A percentile compares a stretch with the other conserved stretches of the same genome.
Evolutionary conservation across 1,140 invertebrate species (phyloP).

Genomic region (Stegodyphus dumicola): DNA sequence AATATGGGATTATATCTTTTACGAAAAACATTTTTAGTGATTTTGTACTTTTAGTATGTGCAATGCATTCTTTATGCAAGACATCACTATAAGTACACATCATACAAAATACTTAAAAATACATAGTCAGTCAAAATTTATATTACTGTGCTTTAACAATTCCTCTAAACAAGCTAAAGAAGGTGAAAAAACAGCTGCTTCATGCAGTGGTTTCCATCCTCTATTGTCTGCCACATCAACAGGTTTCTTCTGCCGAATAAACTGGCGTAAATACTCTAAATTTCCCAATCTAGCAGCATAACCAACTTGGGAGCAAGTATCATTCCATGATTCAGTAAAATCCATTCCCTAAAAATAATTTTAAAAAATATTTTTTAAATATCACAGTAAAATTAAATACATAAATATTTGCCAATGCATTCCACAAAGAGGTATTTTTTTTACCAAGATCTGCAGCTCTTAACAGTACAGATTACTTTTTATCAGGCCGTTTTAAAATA

Average conservation of each 20-base stretch:
- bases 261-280: slow-evolving; percentile 63
- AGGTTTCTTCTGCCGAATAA: slow-evolving; percentile 63
- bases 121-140: background rate
- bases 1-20: no score
- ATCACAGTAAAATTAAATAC: no score
- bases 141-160: slow-evolving; percentile 54
- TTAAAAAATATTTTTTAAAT: no score
- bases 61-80: no score
- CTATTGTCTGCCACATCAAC: slow-evolving; percentile 69
- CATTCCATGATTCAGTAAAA: slow-evolving; percentile 62
- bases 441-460: no score
- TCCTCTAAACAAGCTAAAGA: slow-evolving; percentile 65
- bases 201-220: slow-evolving; percentile 69
- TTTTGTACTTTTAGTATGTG: no score
- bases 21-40: no score
- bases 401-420: no score
- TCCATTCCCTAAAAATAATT: slow-evolving; percentile 60
- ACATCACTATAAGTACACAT: no score
- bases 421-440: no score
- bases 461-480: no score
- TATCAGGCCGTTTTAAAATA: no score
- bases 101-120: background rate
- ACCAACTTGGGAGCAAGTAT: slow-evolving; percentile 66
- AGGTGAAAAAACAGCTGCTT: slow-evolving; percentile 65
- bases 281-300: slow-evolving; percentile 65